Evolutionary conservation across 2,888 invertebrate genomes (phyloP).

Genomic region (Chalcis sispes): DNA sequence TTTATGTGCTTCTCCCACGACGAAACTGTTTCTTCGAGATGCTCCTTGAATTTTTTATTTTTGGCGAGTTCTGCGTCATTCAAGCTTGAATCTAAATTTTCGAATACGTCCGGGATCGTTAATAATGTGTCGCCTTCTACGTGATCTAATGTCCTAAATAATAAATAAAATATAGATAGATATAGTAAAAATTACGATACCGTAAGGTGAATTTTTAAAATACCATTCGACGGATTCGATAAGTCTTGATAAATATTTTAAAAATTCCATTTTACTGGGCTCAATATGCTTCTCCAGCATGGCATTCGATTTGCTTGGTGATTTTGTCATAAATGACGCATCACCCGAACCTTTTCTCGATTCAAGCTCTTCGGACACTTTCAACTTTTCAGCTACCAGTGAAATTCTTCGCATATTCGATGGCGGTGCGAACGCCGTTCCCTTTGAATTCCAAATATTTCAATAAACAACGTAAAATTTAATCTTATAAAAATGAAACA

Average conservation of each 20-base stretch:
- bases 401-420: conserved; percentile 81
- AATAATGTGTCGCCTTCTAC: conserved; percentile 85
- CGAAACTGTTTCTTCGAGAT: conserved; percentile 81
- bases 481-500: not conserved
- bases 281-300: conserved; percentile 1
- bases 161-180: not conserved
- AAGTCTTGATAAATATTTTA: conserved; percentile 66
- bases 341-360: not conserved
- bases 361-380: conserved; percentile 14
- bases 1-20: conserved; percentile 84
- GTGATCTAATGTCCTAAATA: conserved; percentile 83
- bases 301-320: not conserved
- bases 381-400: conserved; percentile 66
- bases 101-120: conserved; percentile 80
- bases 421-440: conserved; percentile 74
- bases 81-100: conserved; percentile 75
- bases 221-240: conserved; percentile 69
- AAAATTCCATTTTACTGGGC: conserved; percentile 64
- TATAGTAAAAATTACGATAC: not conserved
- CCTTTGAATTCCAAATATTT: conserved; percentile 22
- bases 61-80: conserved; percentile 74
- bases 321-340: conserved; percentile 1
- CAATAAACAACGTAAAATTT: no score
- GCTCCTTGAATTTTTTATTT: conserved; percentile 77
- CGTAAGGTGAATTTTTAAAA: not conserved